These are phyloP conservation scores for Gymnoscelis rufifasciata DNA, from an alignment of 2,888 invertebrate species.

Conservation along the genomic window DNA sequence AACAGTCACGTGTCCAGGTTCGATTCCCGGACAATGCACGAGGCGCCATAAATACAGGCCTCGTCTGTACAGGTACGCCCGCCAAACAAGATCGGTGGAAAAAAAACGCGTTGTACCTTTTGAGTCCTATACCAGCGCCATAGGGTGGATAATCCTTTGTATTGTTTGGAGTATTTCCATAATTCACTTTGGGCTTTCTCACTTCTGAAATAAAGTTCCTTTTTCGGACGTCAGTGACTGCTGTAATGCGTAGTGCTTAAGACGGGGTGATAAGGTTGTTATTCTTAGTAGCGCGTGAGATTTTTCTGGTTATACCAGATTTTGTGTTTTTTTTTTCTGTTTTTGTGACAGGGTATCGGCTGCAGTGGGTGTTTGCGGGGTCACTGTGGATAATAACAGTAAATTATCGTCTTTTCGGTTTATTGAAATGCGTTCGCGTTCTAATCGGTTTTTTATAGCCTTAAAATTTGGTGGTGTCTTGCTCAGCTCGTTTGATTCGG, in stretches of 20 bases:
- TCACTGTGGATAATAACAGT: conserved; percentile 77
- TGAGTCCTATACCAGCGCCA: conserved; percentile 34
- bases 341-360: conserved; percentile 67
- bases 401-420: conserved; percentile 73
- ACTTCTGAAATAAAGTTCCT: conserved; percentile 75
- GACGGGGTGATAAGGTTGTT: conserved; percentile 34
- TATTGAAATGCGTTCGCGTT: conserved; percentile 71
- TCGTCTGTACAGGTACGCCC: conserved; percentile 75
- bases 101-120: conserved; percentile 34
- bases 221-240: conserved; percentile 56
- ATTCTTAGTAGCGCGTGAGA: conserved; percentile 31
- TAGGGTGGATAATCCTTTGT: conserved; percentile 40
- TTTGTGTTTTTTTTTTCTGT: conserved; percentile 64
- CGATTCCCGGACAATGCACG: conserved; percentile 51
- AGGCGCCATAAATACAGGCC: conserved; percentile 77
- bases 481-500: conserved; percentile 13
- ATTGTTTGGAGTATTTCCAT: conserved; percentile 51
- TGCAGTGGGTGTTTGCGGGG: conserved; percentile 77
- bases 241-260: conserved; percentile 5
- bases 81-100: conserved; percentile 74
- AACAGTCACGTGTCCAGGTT: conserved; percentile 32
- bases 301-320: conserved; percentile 72
- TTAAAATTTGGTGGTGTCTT: conserved; percentile 19
- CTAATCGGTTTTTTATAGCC: conserved; percentile 55
- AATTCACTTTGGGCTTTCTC: conserved; percentile 75